Conservation (phyloP, 2,888 invertebrate species). For the Melanotus villosus region DNA sequence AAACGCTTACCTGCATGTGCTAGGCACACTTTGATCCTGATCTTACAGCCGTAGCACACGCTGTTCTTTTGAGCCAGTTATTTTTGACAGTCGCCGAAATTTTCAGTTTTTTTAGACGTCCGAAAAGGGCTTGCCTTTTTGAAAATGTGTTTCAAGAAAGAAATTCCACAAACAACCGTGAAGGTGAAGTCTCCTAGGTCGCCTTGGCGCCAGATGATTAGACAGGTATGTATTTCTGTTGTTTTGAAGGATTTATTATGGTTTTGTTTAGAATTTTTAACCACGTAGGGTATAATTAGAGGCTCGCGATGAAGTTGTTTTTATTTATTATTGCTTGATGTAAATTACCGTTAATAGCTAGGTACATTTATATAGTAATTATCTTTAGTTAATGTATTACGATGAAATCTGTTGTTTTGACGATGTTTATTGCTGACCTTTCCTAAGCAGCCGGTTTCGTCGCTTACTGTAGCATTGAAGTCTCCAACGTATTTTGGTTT, state of each 20-base stretch:
- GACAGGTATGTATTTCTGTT: slow-evolving; percentile 69
- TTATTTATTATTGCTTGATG: no score
- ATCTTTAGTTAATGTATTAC: no score
- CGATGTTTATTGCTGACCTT: no score
- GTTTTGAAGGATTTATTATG: no score
- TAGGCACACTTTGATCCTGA: slow-evolving; percentile 59
- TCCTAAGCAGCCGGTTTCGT: slow-evolving; percentile 9
- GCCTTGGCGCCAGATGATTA: slow-evolving; percentile 73
- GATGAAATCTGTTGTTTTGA: no score
- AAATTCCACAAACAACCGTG: slow-evolving; percentile 65
- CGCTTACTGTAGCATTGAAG: slow-evolving; percentile 21
- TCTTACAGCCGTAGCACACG: slow-evolving; percentile 33
- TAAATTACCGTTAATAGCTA: no score
- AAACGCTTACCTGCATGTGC: slow-evolving; percentile 59
- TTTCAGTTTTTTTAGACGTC: background rate
- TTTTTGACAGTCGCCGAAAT: slow-evolving; percentile 22
- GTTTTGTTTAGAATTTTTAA: background rate
- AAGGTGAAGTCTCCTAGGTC: slow-evolving; percentile 67
- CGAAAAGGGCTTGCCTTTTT: slow-evolving; percentile 38
- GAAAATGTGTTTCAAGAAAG: slow-evolving; percentile 73
- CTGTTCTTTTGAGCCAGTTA: slow-evolving; percentile 3
- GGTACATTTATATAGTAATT: no score
- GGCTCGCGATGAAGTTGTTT: no score
- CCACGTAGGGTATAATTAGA: no score
- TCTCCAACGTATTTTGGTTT: background rate